Conservation (phyloP, 2,888 invertebrate genomes). For the Melikaiella ostensackeni region DNA sequence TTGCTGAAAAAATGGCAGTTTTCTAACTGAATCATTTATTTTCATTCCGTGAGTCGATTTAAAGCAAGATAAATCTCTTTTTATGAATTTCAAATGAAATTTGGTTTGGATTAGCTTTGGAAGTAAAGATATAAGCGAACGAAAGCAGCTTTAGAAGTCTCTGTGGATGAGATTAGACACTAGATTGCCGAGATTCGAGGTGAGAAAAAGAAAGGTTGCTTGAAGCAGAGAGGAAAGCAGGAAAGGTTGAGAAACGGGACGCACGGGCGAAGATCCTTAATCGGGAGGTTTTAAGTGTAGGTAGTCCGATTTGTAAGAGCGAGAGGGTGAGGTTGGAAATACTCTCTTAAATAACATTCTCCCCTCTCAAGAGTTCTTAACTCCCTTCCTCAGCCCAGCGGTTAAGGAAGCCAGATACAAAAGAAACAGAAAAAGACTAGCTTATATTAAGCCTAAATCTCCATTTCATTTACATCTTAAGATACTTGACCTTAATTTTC, state of each 20-base stretch:
- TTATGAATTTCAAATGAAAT: not conserved
- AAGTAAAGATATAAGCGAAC: not conserved
- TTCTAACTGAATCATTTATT: too few relatives aligned
- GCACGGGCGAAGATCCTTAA: slow-evolving; percentile 55
- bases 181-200: slow-evolving; percentile 36
- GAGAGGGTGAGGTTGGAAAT: slow-evolving; percentile 48
- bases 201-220: slow-evolving; percentile 39
- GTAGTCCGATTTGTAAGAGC: slow-evolving; percentile 61
- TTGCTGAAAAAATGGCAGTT: too few relatives aligned
- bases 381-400: slow-evolving; percentile 16
- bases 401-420: slow-evolving; percentile 43
- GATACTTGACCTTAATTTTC: slow-evolving; percentile 60
- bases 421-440: slow-evolving; percentile 50
- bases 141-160: slow-evolving; percentile 10
- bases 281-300: slow-evolving; percentile 58
- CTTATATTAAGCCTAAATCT: slow-evolving; percentile 61
- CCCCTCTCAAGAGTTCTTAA: slow-evolving; percentile 43
- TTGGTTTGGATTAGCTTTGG: not conserved
- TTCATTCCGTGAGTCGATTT: too few relatives aligned
- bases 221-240: slow-evolving; percentile 44
- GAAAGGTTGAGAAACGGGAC: slow-evolving; percentile 44
- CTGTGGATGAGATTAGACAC: slow-evolving; percentile 22
- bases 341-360: slow-evolving; percentile 61
- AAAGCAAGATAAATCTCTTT: too few relatives aligned
- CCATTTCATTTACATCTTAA: slow-evolving; percentile 59